A percentile compares a stretch with the other conserved stretches of the same genome.
Conservation (phyloP, 2,797 vertebrate genomes). For the Calcarius lapponicus region DNA sequence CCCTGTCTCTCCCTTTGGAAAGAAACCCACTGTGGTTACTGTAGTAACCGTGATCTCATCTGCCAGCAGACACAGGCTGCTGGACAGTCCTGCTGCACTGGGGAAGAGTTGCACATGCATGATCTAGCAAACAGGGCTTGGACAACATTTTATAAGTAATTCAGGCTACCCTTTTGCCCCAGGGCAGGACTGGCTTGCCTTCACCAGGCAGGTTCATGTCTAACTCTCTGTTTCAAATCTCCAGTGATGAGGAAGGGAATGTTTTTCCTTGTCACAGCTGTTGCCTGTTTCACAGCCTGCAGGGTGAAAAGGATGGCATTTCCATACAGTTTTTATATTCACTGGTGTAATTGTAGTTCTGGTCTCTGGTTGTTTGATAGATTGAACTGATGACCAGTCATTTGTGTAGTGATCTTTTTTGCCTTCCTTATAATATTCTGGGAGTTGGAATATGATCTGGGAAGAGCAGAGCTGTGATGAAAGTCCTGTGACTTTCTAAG, state of each 20-base stretch:
- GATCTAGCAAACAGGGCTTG: neutral
- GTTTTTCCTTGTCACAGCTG: neutral
- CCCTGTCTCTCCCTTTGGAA: neutral
- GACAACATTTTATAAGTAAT: neutral
- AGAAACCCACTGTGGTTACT: neutral
- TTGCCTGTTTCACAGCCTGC: neutral
- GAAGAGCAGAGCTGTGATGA: neutral
- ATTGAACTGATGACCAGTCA: neutral
- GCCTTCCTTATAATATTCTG: neutral
- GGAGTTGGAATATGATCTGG: neutral
- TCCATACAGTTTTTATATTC: neutral
- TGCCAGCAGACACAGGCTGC: neutral
- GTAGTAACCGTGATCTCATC: neutral
- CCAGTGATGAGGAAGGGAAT: neutral
- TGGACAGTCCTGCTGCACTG: neutral
- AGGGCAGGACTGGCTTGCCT: neutral
- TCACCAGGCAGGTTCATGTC: neutral
- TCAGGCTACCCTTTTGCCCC: neutral
- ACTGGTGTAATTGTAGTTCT: neutral
- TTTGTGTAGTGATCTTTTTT: neutral
- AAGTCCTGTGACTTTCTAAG: neutral
- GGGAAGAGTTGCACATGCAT: neutral
- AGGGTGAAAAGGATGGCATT: neutral
- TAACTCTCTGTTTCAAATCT: neutral
- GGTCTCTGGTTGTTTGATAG: neutral